Evolutionary conservation across 2,888 invertebrate species (phyloP), one percentile per base, ranked within the genome.

Genomic region (Andrena camellia): DNA sequence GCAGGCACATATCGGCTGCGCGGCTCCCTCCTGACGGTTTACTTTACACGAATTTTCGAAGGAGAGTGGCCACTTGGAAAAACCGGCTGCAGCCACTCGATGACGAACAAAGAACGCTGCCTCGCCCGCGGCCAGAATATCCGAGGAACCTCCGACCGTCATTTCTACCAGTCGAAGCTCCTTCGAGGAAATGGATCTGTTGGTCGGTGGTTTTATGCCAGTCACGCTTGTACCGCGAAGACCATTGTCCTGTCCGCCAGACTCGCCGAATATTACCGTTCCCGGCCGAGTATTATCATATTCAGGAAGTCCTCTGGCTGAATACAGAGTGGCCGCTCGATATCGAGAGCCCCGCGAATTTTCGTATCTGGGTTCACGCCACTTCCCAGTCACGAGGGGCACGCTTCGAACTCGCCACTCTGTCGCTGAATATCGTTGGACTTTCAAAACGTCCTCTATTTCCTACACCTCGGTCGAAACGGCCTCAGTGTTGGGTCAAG

Each of bases 261-360:
- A 87, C 86, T 86, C 90, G 86, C 84, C 85, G 87, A 88, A 89
- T 88, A 89, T 88, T 87, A 85, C 86, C 88, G 85, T 87, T 88
- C 87, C 81, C 72, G 73, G 52, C 42, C 48, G 63, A 76, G 68
- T 85, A 86, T 85, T 85, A 85, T 79, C 85, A 85, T 86, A 86
- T 86, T 82, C 85, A 85, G 86, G 86, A 86, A 86, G 85, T 68
- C 66, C 68, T 75, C 69, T 35, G 68, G 64, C 63, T 71, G 85
- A 83, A 85, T 86, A 72, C 79, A 85, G 82, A 85, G 67, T 57
- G 76, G 17, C 75, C 64, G 59, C 63, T 54, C 69, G 63, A 74
- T 81, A 78, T 78, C 70, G 68, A 64, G 54, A 67, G 57, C 57
- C 60, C 57, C 29, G 59, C 60, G 75, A 63, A 78, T 77, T 67